Base-by-base conservation (phyloP, 1,140 invertebrate genomes). In the Plectus sambesii region DNA sequence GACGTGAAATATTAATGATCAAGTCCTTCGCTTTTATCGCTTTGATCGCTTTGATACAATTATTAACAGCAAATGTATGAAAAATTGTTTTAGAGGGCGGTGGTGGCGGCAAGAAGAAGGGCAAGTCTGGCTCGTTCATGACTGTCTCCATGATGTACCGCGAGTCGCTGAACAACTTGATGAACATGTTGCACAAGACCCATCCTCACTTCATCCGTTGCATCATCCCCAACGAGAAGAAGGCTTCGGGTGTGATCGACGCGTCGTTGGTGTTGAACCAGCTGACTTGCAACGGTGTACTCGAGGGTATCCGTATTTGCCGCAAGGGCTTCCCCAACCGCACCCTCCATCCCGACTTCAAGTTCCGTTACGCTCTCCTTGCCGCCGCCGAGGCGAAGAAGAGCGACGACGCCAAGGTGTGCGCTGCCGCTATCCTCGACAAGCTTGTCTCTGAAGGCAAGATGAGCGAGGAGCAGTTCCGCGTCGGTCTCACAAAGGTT, bases 251-350 rank as follows among this genome's bases (percentile, higher is more conserved):
- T 76, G 60, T 65, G 33, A 65, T 65, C 52, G 62, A 65, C 19
- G 62, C 62, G 27, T 51, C 54, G 38, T 45, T 65, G 15, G 62
- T 65, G n/a, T 50, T 65, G 20, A 67, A 65, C 48, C 62, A 99
- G 80, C 80, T 99, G 66, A 96, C 92, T 61, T 99, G 94, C 85
- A 99, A 99, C 82, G 94, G 94, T 93, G 94, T 99, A 78, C 85
- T 99, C 80, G 94, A 99, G 84, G 94, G 94, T 78, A 99, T 99
- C 79, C 90, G 94, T 93, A 99, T 99, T 80, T 99, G 94, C 76
- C 84, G 94, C 77, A 99, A 99, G 81, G 94, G 94, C 75, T 98
- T 98, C 84, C 94, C 94, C 78, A 63, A 63, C 53, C 58, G 61
- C 35, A 63, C 56, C 24, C 45, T 63, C 22, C 61, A 62, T 84